phyloP scores from a whole-genome alignment of 2,888 invertebrate genomes.

The Epistrophe grossulariae region DNA sequence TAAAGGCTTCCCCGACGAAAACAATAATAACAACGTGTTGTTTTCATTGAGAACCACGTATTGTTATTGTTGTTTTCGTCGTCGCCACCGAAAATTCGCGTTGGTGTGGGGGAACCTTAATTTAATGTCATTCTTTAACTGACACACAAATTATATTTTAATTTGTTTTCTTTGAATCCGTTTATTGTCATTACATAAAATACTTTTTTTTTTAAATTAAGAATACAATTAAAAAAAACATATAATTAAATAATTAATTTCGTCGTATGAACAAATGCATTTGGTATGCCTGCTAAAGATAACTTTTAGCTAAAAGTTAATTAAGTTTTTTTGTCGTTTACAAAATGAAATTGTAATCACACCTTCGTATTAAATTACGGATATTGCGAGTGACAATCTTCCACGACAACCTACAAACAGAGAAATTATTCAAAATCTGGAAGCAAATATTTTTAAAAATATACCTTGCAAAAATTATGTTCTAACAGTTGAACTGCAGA shows the following conservation, averaged over 20 bases:
- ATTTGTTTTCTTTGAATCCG: slow-evolving; percentile 12
- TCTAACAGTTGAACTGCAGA: slow-evolving; percentile 89
- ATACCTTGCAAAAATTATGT: slow-evolving; percentile 90
- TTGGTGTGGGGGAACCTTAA: no score
- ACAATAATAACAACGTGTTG: no score
- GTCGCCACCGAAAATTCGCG: no score
- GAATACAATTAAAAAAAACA: slow-evolving; percentile 1
- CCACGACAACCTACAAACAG: slow-evolving; percentile 80
- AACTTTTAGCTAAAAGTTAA: neutral
- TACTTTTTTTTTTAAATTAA: slow-evolving; percentile 14
- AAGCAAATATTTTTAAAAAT: neutral
- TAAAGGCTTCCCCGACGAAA: no score
- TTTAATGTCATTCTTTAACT: neutral
- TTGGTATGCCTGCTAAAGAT: neutral
- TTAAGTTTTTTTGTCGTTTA: neutral
- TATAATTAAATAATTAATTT: slow-evolving; percentile 45
- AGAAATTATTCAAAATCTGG: neutral
- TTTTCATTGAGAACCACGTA: no score
- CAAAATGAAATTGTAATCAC: slow-evolving; percentile 61
- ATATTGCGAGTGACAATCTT: slow-evolving; percentile 80
- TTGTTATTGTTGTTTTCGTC: no score
- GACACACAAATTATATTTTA: slow-evolving; percentile 13
- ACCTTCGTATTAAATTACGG: slow-evolving; percentile 81
- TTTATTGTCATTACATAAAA: slow-evolving; percentile 61
- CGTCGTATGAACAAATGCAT: slow-evolving; percentile 55